These are phyloP conservation scores for Tachysurus vachellii DNA, from an alignment of 2,113 vertebrate genomes.

Conservation along the genomic window DNA sequence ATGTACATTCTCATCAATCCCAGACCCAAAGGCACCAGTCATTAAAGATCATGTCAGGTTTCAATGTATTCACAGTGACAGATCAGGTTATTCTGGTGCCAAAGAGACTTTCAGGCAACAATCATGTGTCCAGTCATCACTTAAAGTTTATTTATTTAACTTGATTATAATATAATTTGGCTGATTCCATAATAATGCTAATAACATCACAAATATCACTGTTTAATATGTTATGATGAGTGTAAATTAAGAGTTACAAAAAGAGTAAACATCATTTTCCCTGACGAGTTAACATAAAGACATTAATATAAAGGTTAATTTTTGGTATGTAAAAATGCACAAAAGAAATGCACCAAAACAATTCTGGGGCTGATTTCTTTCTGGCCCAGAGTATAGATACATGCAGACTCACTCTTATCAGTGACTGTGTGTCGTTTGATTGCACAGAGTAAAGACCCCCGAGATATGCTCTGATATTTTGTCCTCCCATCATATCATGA, in stretches of 20 bases:
- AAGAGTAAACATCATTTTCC: not conserved
- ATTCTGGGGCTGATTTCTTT: not conserved
- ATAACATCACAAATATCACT: not conserved
- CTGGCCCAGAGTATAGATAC: not conserved
- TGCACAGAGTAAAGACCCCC: not conserved
- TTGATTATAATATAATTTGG: not conserved
- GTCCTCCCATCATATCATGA: not conserved
- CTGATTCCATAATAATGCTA: not conserved
- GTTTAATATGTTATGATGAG: not conserved
- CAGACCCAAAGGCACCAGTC: constrained; percentile 14
- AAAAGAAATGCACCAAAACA: not conserved
- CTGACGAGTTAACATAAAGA: not conserved
- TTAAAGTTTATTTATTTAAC: not conserved
- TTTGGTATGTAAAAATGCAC: not conserved
- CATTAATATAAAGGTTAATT: not conserved
- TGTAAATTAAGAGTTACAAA: not conserved
- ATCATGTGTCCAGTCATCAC: constrained; percentile 11
- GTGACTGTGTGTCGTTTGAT: not conserved
- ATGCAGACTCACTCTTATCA: not conserved
- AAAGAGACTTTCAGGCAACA: not conserved
- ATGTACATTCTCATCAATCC: constrained; percentile 9
- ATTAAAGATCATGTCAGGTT: constrained; percentile 2
- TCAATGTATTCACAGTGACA: not conserved
- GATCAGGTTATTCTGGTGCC: not conserved
- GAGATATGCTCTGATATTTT: not conserved